A percentile compares a stretch with the other conserved stretches of the same genome.
Conservation (phyloP, 2,113 vertebrate genomes). For the Semnornis frantzii region DNA sequence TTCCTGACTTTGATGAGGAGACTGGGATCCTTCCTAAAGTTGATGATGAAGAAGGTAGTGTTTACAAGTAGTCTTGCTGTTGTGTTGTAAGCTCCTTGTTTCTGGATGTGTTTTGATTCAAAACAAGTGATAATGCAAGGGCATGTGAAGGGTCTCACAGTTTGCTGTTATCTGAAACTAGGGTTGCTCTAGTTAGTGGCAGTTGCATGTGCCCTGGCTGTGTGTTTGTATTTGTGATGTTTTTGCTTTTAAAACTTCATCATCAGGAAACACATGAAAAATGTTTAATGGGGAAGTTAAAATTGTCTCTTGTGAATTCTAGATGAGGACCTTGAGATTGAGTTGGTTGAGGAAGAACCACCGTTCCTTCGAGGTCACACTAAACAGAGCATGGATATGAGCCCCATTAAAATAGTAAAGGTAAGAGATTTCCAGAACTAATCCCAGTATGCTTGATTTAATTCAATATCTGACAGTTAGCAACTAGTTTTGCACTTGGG, state of each 20-base stretch:
- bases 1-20: constrained; percentile 98
- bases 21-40: constrained; percentile 98
- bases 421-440: constrained; percentile 63
- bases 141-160: neutral
- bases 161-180: neutral
- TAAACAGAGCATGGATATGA: constrained; percentile 99
- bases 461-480: neutral
- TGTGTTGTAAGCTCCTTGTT: neutral
- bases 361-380: constrained; percentile 97
- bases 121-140: neutral
- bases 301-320: neutral
- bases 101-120: neutral
- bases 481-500: neutral
- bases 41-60: constrained; percentile 94
- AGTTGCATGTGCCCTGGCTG: neutral
- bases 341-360: constrained; percentile 96
- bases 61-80: neutral
- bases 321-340: constrained; percentile 99
- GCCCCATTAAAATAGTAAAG: constrained; percentile 99
- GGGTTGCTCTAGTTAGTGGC: neutral
- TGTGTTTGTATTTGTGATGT: neutral
- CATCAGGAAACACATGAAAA: neutral
- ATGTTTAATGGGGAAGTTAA: neutral
- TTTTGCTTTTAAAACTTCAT: neutral
- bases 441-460: neutral